Conservation (phyloP, 2,113 vertebrate genomes). For the Atlantisia rogersi region DNA sequence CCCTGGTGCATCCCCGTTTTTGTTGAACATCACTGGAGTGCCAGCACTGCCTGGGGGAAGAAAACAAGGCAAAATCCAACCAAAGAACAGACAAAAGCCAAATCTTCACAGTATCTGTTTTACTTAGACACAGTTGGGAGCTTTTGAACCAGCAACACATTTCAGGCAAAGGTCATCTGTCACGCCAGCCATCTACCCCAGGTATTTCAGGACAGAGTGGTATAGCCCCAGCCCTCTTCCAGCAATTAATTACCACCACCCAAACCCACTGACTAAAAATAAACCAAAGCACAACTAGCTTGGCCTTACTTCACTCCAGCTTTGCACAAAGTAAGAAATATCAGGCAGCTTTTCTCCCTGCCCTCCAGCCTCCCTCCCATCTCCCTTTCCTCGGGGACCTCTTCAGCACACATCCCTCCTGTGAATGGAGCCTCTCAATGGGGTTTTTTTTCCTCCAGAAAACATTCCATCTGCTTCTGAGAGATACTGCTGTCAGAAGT, state of each 20-base stretch:
- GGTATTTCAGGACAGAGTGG: neutral
- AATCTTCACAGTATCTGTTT: neutral
- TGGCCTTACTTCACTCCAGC: neutral
- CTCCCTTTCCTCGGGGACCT: neutral
- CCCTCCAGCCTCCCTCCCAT: neutral
- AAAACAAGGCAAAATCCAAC: conserved; percentile 32
- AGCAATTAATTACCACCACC: neutral
- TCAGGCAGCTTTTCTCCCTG: neutral
- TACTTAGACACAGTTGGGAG: accelerated
- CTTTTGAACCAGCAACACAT: too few species aligned
- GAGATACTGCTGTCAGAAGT: conserved; percentile 50
- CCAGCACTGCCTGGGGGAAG: conserved; percentile 87
- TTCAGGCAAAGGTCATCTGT: neutral
- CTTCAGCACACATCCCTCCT: neutral
- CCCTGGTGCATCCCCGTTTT: conserved; percentile 91
- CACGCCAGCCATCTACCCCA: accelerated
- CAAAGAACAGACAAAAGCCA: neutral
- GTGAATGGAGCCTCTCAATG: conserved; percentile 26
- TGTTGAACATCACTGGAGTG: conserved; percentile 93
- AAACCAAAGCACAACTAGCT: neutral
- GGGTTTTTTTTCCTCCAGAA: neutral
- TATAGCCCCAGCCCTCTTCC: neutral
- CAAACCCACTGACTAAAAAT: neutral
- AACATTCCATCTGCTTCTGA: conserved; percentile 51
- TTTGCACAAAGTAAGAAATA: neutral